phyloP scores from a whole-genome alignment of 2,797 vertebrate species.

The Tachyglossus aculeatus region DNA sequence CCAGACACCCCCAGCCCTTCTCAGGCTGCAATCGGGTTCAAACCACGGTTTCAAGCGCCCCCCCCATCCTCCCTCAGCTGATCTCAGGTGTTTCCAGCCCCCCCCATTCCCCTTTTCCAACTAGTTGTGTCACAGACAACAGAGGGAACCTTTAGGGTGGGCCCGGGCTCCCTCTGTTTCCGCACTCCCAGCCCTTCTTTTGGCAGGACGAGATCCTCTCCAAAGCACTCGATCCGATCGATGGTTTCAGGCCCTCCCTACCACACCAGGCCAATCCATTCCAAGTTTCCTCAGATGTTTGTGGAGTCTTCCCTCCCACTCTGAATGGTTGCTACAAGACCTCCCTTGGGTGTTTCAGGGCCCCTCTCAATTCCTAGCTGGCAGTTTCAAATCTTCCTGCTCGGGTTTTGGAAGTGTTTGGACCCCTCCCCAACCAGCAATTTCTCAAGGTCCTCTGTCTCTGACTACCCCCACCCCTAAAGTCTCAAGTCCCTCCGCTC shows the following conservation, averaged over 20 bases:
- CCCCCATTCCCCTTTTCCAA: constrained; percentile 18
- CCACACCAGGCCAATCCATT: too few relatives aligned
- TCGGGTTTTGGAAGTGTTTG: background rate
- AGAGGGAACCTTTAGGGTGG: background rate
- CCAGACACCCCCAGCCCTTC: background rate
- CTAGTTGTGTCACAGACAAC: constrained; percentile 11
- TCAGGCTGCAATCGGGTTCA: background rate
- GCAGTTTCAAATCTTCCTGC: background rate
- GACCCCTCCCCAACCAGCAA: background rate
- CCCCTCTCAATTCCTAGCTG: background rate
- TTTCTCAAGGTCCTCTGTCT: background rate
- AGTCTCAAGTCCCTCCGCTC: background rate
- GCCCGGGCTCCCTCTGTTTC: too few relatives aligned
- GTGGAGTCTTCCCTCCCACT: too few relatives aligned
- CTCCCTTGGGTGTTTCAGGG: background rate
- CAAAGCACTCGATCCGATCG: fast-evolving
- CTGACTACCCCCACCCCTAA: background rate
- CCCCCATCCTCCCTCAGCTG: background rate
- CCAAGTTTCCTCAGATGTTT: too few relatives aligned
- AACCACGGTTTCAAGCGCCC: background rate
- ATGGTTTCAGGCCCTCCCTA: background rate
- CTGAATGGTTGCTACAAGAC: background rate
- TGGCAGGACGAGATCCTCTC: too few relatives aligned
- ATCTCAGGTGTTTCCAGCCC: constrained; percentile 22
- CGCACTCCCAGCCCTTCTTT: too few relatives aligned